A percentile compares a stretch with the other conserved stretches of the same genome.
Conservation (phyloP, 2,113 vertebrate species). For the Hipposideros armiger region DNA sequence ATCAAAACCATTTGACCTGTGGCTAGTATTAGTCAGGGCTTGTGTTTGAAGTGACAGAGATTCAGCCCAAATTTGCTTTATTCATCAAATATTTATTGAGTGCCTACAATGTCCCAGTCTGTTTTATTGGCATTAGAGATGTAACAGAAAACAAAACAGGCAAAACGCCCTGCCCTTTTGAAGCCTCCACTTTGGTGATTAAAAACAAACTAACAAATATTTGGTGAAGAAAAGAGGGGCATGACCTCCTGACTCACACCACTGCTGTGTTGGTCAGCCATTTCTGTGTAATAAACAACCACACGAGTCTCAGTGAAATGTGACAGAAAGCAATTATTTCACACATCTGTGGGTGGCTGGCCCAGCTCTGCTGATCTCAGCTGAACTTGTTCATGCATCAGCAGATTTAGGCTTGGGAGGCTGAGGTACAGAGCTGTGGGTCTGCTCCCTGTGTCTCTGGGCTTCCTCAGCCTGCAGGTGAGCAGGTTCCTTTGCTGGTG, state of each 20-base stretch:
- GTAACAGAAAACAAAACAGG: neutral
- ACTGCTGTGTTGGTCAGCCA: neutral
- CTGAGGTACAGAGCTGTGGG: neutral
- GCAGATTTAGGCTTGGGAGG: neutral
- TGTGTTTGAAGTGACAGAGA: constrained; percentile 12
- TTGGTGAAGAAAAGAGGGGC: neutral
- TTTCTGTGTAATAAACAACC: neutral
- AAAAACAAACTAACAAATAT: constrained; percentile 12
- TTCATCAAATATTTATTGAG: constrained; percentile 39
- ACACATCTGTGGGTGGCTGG: neutral
- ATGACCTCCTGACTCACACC: neutral
- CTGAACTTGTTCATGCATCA: neutral
- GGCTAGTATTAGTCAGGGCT: constrained; percentile 11
- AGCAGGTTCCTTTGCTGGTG: neutral
- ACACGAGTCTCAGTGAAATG: neutral
- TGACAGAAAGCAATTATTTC: neutral
- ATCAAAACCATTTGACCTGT: constrained; percentile 44
- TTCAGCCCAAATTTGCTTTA: neutral
- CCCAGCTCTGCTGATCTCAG: neutral
- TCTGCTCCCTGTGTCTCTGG: neutral
- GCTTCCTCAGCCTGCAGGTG: neutral
- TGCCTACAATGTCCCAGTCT: neutral
- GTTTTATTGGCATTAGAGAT: neutral
- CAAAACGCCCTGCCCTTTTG: neutral
- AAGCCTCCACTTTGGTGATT: neutral